Percentiles rank a stretch among this genome's conserved stretches.
phyloP scores from a whole-genome alignment of 2,113 vertebrate genomes.

The Raja brachyura region DNA sequence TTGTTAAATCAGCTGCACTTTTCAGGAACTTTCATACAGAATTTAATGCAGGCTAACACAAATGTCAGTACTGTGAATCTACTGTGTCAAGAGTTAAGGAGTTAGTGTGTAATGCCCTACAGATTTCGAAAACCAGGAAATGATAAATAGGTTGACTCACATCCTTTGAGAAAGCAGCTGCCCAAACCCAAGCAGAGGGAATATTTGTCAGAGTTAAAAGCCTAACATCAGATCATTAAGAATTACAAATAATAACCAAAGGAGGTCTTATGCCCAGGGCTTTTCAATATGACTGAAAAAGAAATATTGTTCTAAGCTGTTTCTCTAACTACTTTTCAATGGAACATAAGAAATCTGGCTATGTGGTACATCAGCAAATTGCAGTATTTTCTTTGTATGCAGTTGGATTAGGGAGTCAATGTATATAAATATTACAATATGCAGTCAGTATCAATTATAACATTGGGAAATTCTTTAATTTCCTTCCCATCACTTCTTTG shows the following conservation, averaged over 20 bases:
- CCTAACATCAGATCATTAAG: not conserved
- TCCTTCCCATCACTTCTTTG: no score
- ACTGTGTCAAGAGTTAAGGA: slow-evolving; percentile 7
- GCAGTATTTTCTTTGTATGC: not conserved
- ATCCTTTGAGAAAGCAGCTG: slow-evolving; percentile 32
- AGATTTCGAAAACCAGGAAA: slow-evolving; percentile 6
- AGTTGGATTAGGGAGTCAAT: not conserved
- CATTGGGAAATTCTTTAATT: no score
- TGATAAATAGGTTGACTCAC: slow-evolving; percentile 29
- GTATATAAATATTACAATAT: not conserved
- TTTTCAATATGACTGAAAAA: slow-evolving; percentile 3
- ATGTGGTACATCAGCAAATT: not conserved
- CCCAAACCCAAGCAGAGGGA: slow-evolving; percentile 30
- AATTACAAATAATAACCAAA: not conserved
- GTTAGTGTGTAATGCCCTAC: not conserved
- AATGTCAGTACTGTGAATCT: not conserved
- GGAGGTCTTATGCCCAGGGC: slow-evolving; percentile 27
- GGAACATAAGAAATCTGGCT: not conserved
- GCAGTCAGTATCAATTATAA: not conserved
- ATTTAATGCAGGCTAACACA: not conserved
- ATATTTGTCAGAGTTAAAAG: not conserved
- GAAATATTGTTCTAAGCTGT: not conserved
- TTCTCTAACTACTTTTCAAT: not conserved
- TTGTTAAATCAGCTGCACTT: not conserved
- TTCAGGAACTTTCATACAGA: not conserved